Evolutionary conservation across 2,113 vertebrate species (phyloP).

Genomic region (Plecturocebus donacophilus): DNA sequence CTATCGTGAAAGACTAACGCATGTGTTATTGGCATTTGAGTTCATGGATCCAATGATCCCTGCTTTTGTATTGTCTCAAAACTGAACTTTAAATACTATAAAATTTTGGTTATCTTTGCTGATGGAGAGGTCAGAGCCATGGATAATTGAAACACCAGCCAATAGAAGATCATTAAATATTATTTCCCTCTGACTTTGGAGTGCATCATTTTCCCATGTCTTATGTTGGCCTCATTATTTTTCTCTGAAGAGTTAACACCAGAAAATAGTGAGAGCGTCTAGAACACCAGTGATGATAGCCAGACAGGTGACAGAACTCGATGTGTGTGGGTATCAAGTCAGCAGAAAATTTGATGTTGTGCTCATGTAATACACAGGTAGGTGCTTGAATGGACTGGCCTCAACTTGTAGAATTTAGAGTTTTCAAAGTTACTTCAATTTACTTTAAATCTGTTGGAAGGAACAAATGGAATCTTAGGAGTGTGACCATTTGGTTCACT

Average conservation of each 20-base stretch:
- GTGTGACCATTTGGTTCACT: background rate
- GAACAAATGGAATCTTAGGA: background rate
- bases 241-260: slow-evolving; percentile 37
- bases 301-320: background rate
- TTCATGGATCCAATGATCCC: background rate
- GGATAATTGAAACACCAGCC: slow-evolving; percentile 5
- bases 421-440: background rate
- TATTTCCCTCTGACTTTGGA: slow-evolving; percentile 44
- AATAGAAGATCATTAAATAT: background rate
- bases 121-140: background rate
- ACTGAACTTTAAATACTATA: slow-evolving; percentile 20
- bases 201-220: background rate
- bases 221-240: background rate
- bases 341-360: background rate
- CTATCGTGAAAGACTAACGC: too few species aligned
- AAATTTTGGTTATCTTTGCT: slow-evolving; percentile 38
- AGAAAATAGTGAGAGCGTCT: slow-evolving; percentile 56
- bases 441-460: background rate
- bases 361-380: background rate
- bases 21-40: background rate
- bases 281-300: background rate
- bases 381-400: background rate
- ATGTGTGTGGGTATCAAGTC: background rate
- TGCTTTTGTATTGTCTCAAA: slow-evolving; percentile 7
- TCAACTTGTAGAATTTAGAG: slow-evolving; percentile 1